These are phyloP conservation scores for Pteronura brasiliensis DNA, from an alignment of 2,113 vertebrate species.

Conservation along the genomic window DNA sequence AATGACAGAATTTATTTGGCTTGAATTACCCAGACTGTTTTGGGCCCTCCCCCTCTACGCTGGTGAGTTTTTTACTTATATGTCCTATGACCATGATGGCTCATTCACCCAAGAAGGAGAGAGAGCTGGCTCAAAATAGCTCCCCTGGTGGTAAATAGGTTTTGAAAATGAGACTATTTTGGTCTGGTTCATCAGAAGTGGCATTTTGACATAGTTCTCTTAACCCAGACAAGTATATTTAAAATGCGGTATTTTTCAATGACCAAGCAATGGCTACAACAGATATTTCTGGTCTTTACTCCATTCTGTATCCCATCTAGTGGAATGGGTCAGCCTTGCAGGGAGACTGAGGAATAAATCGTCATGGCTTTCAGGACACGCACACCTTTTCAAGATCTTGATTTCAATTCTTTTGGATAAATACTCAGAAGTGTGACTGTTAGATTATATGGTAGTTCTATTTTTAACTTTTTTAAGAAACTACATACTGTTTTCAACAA, in stretches of 20 bases:
- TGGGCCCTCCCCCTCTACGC: neutral
- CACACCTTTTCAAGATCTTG: neutral
- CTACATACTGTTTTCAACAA: neutral
- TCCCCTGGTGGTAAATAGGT: neutral
- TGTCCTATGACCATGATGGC: neutral
- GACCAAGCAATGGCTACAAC: neutral
- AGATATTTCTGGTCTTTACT: neutral
- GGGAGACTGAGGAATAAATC: neutral
- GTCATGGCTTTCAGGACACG: neutral
- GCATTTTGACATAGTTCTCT: neutral
- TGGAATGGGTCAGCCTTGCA: neutral
- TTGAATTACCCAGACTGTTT: neutral
- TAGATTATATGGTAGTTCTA: neutral
- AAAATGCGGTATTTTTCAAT: neutral
- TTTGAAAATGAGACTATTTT: conserved; percentile 9
- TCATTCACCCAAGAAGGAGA: neutral
- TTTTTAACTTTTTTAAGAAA: neutral
- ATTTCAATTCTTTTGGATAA: conserved; percentile 9
- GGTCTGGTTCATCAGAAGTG: neutral
- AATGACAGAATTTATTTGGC: neutral
- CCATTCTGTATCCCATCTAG: neutral
- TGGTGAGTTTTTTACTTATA: neutral
- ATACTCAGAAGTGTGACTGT: neutral
- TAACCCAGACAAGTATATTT: neutral
- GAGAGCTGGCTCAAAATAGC: neutral